Evolutionary conservation across 2,888 invertebrate species (phyloP).

Genomic region (Uropetala carovei): DNA sequence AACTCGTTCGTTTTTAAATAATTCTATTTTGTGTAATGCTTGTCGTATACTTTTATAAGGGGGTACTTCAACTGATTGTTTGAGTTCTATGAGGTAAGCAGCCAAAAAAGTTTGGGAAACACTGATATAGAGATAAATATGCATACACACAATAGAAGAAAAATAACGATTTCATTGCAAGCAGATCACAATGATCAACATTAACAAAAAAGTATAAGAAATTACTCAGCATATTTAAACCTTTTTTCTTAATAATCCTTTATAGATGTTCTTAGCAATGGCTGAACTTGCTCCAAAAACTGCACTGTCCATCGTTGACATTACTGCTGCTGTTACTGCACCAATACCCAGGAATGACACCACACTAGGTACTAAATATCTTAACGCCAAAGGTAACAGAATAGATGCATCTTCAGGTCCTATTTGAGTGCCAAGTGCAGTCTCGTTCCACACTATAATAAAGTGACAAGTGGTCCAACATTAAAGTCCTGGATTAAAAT

Average conservation of each 20-base stretch:
- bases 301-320: slow-evolving; percentile 62
- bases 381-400: slow-evolving; percentile 38
- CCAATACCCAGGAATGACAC: slow-evolving; percentile 59
- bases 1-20: no score
- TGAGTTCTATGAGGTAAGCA: no score
- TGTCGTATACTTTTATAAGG: no score
- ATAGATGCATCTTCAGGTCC: slow-evolving; percentile 43
- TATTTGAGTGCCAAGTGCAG: slow-evolving; percentile 31
- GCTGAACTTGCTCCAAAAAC: slow-evolving; percentile 63
- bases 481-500: no score
- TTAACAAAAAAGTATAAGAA: no score
- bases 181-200: no score
- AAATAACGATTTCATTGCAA: no score
- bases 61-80: no score
- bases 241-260: slow-evolving; percentile 52
- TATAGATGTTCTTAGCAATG: slow-evolving; percentile 51
- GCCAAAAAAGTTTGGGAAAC: no score
- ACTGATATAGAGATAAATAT: no score
- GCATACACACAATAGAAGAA: no score
- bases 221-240: background rate
- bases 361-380: slow-evolving; percentile 46
- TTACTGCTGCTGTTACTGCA: slow-evolving; percentile 60
- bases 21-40: no score
- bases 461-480: background rate
- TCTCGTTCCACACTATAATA: slow-evolving; percentile 57